Evolutionary conservation across 2,113 vertebrate species (phyloP).

Genomic region (Crotalus tigris): DNA sequence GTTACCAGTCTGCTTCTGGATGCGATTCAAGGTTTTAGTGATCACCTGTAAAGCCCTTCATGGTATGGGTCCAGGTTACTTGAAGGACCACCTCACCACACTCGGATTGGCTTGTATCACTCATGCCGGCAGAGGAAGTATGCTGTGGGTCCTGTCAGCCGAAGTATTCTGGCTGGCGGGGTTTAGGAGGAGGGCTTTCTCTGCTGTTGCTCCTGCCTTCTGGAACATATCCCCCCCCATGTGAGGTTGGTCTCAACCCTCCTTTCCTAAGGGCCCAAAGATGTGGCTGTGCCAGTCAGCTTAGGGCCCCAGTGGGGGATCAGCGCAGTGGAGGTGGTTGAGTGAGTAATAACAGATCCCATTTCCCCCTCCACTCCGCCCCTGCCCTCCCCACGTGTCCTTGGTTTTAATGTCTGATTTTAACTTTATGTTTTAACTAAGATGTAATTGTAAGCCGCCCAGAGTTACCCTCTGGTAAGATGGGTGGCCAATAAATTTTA

Average conservation of each 20-base stretch:
- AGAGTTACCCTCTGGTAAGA: neutral
- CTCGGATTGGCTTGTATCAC: too few relatives aligned
- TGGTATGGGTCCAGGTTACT: neutral
- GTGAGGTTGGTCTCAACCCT: neutral
- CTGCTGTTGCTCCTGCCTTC: neutral
- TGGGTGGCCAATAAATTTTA: neutral
- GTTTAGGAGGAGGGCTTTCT: neutral
- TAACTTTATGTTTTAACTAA: neutral
- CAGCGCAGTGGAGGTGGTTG: neutral
- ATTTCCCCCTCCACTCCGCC: neutral
- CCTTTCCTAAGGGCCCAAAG: neutral
- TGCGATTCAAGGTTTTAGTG: neutral
- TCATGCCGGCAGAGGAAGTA: too few relatives aligned
- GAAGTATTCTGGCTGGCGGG: neutral
- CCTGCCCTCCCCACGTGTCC: too few relatives aligned
- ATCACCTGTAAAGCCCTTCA: neutral
- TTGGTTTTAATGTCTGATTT: neutral
- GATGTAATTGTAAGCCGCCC: neutral
- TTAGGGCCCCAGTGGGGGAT: neutral
- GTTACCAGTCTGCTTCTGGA: neutral
- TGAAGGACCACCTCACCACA: neutral
- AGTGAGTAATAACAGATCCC: neutral
- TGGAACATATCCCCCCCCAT: neutral
- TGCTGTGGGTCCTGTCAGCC: neutral
- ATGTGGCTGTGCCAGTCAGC: neutral